Evolutionary conservation across 2,113 vertebrate genomes (phyloP).

Genomic region (Andinoacara biseriatus): DNA sequence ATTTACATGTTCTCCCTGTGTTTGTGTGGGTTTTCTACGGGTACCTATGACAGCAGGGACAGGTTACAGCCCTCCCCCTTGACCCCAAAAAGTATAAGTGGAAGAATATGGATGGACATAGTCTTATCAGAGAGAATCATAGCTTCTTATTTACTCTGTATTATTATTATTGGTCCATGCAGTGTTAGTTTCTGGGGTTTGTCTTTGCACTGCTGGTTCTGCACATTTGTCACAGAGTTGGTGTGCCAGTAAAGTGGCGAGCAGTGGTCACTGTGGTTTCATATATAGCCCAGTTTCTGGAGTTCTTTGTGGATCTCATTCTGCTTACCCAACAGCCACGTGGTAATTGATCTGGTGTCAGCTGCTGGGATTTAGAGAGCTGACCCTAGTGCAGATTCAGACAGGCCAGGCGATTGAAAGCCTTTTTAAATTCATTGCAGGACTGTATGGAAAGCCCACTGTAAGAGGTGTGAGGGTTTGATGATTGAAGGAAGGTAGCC

Average conservation of each 20-base stretch:
- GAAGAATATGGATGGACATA: background rate
- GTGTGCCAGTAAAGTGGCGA: constrained; percentile 60
- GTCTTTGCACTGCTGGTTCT: constrained; percentile 35
- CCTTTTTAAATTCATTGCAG: constrained; percentile 69
- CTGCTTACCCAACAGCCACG: constrained; percentile 67
- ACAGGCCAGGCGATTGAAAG: constrained; percentile 61
- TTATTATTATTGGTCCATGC: background rate
- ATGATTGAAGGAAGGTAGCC: constrained; percentile 51
- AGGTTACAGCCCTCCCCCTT: no score
- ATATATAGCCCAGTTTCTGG: constrained; percentile 62
- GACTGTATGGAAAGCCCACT: constrained; percentile 25
- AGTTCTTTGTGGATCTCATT: constrained; percentile 65
- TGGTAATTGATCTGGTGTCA: constrained; percentile 78
- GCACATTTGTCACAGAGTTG: constrained; percentile 32
- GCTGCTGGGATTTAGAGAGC: constrained; percentile 70
- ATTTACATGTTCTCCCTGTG: no score
- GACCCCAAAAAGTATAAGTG: no score
- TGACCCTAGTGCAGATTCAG: constrained; percentile 67
- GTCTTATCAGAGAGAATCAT: background rate
- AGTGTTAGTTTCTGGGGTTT: background rate
- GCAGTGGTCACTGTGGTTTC: constrained; percentile 33
- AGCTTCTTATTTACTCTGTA: background rate
- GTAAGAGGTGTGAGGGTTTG: constrained; percentile 36
- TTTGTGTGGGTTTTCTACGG: no score
- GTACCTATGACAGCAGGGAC: no score